Evolutionary conservation across 2,113 vertebrate genomes (phyloP), one percentile per base, ranked within the genome.

Genomic region (Chlamydotis undulata): DNA sequence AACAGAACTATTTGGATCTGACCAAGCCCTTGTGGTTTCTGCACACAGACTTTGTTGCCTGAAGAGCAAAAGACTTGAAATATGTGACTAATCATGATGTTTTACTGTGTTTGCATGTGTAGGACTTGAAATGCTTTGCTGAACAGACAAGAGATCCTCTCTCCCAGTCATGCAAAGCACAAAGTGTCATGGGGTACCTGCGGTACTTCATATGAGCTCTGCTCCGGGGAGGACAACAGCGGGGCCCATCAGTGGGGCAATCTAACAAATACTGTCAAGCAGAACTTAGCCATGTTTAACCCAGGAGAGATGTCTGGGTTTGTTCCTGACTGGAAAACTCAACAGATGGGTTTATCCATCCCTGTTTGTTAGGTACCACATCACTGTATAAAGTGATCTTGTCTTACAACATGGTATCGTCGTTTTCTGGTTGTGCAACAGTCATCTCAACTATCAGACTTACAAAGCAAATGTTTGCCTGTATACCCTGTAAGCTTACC

Each of bases 1-100:
- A 97, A 92, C 90, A 93, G 22, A 79, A 55, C 73, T 96, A 83
- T 88, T 75, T 94, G 92, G 68, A 87, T 86, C 92, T 90, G 68
- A 41, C 78, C 4, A 4, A 93, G 86, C 69, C 50, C 59, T 91
- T 91, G 81, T 85, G 87, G 94, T 94, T 94, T 96, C 81, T 91
- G 45, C 83, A 87, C 11, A 33, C 61, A 90, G 87, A 74, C 78
- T 93, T 84, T 89, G 49, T 89, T 96, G 86, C 94, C 84, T 95
- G 8, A 93, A 95, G 94, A 93, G 86, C 24, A 92, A 47, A 89
- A 89, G 43, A 65, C 88, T 87, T 92, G 41, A 92, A 95, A 90
- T 94, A 80, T 76, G 76, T 79, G 63, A 83, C 77, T 87, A 93
- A 91, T 92, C 92, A 84, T 28, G 45, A 83, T 82, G 77, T 87